Base-by-base conservation (phyloP, 2,797 vertebrate genomes). In the Rhynchonycteris naso region DNA sequence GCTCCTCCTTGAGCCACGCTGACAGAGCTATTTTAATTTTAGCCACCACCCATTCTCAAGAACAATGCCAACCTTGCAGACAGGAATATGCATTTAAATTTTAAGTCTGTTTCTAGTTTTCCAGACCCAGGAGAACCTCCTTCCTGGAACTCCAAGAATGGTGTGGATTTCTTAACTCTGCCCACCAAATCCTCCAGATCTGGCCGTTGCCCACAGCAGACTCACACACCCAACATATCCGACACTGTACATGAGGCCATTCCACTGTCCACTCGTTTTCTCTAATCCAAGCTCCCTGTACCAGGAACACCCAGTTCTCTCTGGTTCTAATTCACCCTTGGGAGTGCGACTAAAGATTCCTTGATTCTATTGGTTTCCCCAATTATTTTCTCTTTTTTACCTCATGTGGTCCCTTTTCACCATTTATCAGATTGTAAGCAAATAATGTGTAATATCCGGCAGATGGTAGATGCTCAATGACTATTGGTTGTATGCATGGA, bases 401-500 rank as follows among this genome's bases (percentile, higher is more conserved):
- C 22, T 52, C 16, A 4, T 11, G 15, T 4, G 19, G 22, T n/a
- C 38, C 52, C 50, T 86, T 68, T 15, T 80, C 28, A 61, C 65
- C 66, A 52, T 75, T 54, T 79, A 84, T 59, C 66, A 58, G 13
- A 22, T 47, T 84, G 24, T 66, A 83, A 93, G 50, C 72, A 95
- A 79, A 54, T 43, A 61, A 69, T 1, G 2, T 22, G 30, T 10
- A 58, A 14, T 56, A 19, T 52, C 56, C 65, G 91, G 78, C 15
- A 69, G 43, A 59, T 50, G 35, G 43, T 54, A 95, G 84, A 35
- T 35, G 14, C 35, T 86, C 54, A 54, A 10, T 68, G 35, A 65
- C 72, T 54, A 91, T 18, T 33, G 82, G 61, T 26, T 84, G 87
- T 71, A 22, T 68, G n/a, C 30, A 38, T 28, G 24, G 56, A 21